Evolutionary conservation across 2,797 vertebrate species (phyloP).

Genomic region (Vultur gryphus): DNA sequence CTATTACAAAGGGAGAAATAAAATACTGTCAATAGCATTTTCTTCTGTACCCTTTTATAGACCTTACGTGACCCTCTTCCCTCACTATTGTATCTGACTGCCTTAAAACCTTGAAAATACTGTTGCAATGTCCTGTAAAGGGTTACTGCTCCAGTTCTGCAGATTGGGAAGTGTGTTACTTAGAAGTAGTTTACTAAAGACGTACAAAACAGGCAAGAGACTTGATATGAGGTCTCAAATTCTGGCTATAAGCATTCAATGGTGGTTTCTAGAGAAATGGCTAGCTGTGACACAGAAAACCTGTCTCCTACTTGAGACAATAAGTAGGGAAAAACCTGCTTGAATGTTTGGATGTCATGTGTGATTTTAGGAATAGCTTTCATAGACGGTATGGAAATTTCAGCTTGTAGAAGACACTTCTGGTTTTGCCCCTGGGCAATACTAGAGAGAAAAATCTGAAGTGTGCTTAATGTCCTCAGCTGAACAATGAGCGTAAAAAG

Average conservation of each 20-base stretch:
- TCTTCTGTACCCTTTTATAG: neutral
- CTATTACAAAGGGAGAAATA: neutral
- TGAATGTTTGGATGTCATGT: neutral
- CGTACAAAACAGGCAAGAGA: neutral
- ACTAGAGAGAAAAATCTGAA: neutral
- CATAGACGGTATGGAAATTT: neutral
- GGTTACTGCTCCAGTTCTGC: neutral
- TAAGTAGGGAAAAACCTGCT: neutral
- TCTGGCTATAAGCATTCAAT: neutral
- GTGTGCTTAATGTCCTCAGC: neutral
- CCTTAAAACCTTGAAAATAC: neutral
- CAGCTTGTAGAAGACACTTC: neutral
- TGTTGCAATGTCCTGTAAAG: neutral
- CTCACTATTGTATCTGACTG: neutral
- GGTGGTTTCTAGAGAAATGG: neutral
- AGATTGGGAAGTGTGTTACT: neutral
- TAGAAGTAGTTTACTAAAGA: neutral
- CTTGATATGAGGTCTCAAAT: neutral
- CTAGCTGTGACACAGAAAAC: neutral
- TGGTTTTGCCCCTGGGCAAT: neutral
- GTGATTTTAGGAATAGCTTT: neutral
- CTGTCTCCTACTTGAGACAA: neutral
- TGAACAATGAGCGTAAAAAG: neutral
- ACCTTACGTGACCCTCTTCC: neutral
- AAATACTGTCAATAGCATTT: neutral